Evolutionary conservation across 2,797 vertebrate species (phyloP).

Genomic region (Gallirallus australis): DNA sequence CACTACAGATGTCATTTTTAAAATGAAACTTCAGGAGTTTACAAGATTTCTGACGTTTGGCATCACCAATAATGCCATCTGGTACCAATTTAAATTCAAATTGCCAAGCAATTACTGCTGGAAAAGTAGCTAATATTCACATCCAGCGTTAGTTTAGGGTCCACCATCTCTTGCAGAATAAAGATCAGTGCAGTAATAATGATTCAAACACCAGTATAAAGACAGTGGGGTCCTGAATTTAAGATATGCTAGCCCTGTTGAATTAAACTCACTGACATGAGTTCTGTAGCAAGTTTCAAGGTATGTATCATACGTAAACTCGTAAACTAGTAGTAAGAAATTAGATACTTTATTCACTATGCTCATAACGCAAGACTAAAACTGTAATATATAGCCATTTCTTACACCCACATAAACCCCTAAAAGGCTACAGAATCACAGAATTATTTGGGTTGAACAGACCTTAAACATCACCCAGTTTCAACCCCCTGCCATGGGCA

Average conservation of each 20-base stretch:
- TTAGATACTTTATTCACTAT: background rate
- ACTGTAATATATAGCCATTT: background rate
- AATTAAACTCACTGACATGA: background rate
- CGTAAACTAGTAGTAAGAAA: background rate
- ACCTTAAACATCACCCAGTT: no score
- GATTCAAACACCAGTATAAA: background rate
- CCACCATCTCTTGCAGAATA: background rate
- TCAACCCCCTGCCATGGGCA: no score
- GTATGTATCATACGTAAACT: background rate
- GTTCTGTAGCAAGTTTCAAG: background rate
- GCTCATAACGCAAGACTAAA: background rate
- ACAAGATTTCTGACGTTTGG: slow-evolving; percentile 7
- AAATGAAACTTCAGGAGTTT: background rate
- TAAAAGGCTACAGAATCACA: background rate
- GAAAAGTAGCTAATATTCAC: background rate
- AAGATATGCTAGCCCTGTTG: background rate
- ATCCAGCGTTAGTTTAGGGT: background rate
- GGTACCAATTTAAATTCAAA: background rate
- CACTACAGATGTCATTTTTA: background rate
- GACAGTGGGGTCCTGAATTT: background rate
- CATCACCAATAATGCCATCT: background rate
- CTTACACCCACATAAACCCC: slow-evolving; percentile 1
- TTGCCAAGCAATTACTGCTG: background rate
- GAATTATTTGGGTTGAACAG: no score
- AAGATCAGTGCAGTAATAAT: background rate